Base-by-base conservation (phyloP, 2,113 vertebrate genomes). In the Paralichthys olivaceus region DNA sequence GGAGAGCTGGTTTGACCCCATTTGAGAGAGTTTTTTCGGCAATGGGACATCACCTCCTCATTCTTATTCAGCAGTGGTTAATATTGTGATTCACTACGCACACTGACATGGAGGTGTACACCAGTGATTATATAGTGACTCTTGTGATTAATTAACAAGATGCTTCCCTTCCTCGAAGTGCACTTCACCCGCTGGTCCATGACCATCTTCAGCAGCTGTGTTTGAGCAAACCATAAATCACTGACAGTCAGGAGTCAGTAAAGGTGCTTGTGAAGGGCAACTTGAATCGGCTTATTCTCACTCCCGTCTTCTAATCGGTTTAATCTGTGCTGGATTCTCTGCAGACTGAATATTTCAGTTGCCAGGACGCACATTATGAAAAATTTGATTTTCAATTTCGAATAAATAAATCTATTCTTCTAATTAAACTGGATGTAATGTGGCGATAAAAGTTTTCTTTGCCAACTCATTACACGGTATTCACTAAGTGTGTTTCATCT, bases 231-330 rank as follows among this genome's bases (percentile, higher is more conserved):
- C 28, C 69, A 47, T 86, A 66, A 76, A 73, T 77, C 68, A 57
- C 49, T 49, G 63, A 83, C 75, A 65, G 64, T 70, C 70, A 75
- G 34, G 45, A 59, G 23, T 61, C 70, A 43, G 59, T 17, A 43
- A 77, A 71, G 64, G 25, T 72, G 73, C 73, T 75, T 26, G 75
- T 61, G 70, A 69, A 81, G 71, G 54, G 54, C 23, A 37, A 65
- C 43, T 40, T 69, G 19, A 58, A 61, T 62, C 61, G 23, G 17
- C 43, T 15, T 17, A 5, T 47, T 47, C 19, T 53, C 49, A n/a
- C 47, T 20, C 17, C 14, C 43, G 4, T 43, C 13, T 43, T 47
- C 43, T 47, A 2, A 47, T 47, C 43, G 17, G 43, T 5, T n/a
- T n/a, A n/a, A n/a, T 47, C 15, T 43, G 32, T 34, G 32, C 32